phyloP scores from a whole-genome alignment of 2,888 invertebrate species.

The Torymus texanus region DNA sequence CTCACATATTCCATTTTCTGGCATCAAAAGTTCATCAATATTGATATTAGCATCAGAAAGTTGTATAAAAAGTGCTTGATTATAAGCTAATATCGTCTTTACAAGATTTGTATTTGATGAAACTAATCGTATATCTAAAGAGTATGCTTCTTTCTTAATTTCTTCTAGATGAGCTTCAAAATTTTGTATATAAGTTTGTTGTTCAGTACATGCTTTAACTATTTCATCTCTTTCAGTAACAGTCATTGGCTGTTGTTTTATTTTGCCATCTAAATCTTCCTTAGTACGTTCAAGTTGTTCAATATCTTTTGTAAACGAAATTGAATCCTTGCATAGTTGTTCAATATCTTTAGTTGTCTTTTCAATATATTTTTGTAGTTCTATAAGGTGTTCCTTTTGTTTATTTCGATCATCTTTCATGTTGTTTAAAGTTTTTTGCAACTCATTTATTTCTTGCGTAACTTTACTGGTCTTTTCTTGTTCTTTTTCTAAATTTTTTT shows the following conservation, averaged over 20 bases:
- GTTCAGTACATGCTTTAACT: slow-evolving; percentile 62
- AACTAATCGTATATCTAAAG: slow-evolving; percentile 67
- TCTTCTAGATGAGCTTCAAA: slow-evolving; percentile 66
- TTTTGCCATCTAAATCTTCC: slow-evolving; percentile 60
- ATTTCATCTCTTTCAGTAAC: slow-evolving; percentile 64
- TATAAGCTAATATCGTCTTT: slow-evolving; percentile 66
- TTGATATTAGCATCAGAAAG: slow-evolving; percentile 58
- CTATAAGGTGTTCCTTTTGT: slow-evolving; percentile 55
- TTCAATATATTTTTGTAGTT: slow-evolving; percentile 59
- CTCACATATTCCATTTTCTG: slow-evolving; percentile 63
- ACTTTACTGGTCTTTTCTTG: slow-evolving; percentile 55
- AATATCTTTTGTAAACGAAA: slow-evolving; percentile 58
- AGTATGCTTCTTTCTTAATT: slow-evolving; percentile 67
- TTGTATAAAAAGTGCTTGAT: slow-evolving; percentile 66
- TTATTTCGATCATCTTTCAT: slow-evolving; percentile 59
- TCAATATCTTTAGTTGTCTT: slow-evolving; percentile 59
- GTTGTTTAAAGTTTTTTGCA: slow-evolving; percentile 56
- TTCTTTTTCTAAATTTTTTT: slow-evolving; percentile 52
- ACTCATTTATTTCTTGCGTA: slow-evolving; percentile 54
- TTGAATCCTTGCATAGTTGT: slow-evolving; percentile 57
- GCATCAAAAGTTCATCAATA: slow-evolving; percentile 65
- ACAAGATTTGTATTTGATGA: slow-evolving; percentile 63
- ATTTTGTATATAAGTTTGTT: slow-evolving; percentile 63
- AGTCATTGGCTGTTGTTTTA: slow-evolving; percentile 68
- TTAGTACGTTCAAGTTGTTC: slow-evolving; percentile 54